Percentiles rank a stretch among this genome's conserved stretches.
Conservation (phyloP, 2,888 invertebrate genomes). For the Pseudanteris insignis region DNA sequence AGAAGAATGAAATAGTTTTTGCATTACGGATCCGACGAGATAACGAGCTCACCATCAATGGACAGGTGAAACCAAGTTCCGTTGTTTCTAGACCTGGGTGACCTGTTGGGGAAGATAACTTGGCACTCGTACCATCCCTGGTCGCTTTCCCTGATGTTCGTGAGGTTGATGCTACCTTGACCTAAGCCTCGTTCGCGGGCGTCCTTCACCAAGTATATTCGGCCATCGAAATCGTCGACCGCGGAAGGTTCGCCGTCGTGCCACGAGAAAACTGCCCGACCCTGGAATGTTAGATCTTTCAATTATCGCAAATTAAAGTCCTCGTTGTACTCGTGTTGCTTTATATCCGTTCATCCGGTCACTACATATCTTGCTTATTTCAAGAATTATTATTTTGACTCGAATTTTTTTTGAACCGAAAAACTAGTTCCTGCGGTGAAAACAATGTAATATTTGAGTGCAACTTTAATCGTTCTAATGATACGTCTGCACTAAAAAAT, state of each 20-base stretch:
- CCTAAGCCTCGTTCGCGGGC: slow-evolving; percentile 71
- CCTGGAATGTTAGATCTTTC: slow-evolving; percentile 69
- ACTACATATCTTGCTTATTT: slow-evolving; percentile 34
- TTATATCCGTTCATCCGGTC: slow-evolving; percentile 49
- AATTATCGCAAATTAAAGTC: slow-evolving; percentile 52
- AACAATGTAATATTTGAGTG: too few relatives aligned
- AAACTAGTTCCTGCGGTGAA: too few relatives aligned
- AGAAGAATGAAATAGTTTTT: not conserved
- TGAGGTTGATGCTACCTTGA: slow-evolving; percentile 82
- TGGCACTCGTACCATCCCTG: slow-evolving; percentile 93
- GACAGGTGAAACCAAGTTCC: slow-evolving; percentile 90
- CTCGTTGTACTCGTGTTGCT: slow-evolving; percentile 40
- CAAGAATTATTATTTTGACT: slow-evolving; percentile 23
- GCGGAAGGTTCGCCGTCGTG: slow-evolving; percentile 77
- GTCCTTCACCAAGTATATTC: slow-evolving; percentile 74
- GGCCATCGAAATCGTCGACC: slow-evolving; percentile 76
- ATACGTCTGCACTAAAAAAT: too few relatives aligned
- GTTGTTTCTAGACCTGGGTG: slow-evolving; percentile 85
- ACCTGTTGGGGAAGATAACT: slow-evolving; percentile 86
- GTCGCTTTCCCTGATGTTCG: slow-evolving; percentile 86
- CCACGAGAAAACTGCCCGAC: slow-evolving; percentile 83
- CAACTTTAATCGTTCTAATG: too few relatives aligned
- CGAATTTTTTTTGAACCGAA: slow-evolving; percentile 19
- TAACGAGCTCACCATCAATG: slow-evolving; percentile 78
- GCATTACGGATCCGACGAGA: not conserved